A percentile compares a stretch with the other conserved stretches of the same genome.
These are phyloP conservation scores for Dipodomys ordii DNA, from an alignment of 2,113 vertebrate genomes.

Conservation along the genomic window DNA sequence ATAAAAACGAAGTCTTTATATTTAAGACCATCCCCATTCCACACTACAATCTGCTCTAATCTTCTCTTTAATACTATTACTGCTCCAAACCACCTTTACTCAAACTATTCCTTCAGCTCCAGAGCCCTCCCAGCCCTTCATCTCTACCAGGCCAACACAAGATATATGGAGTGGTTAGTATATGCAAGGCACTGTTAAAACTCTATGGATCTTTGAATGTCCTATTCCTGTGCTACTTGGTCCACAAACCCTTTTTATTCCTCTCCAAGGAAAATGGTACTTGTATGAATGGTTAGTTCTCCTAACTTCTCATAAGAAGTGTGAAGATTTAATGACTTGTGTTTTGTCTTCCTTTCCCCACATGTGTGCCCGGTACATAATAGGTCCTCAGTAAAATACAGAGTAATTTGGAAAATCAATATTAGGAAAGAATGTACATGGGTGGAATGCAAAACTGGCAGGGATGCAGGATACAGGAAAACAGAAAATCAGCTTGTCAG, in stretches of 20 bases:
- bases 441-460: constrained; percentile 64
- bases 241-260: background rate
- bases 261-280: background rate
- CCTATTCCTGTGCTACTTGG: background rate
- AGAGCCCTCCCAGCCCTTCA: background rate
- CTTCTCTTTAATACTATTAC: background rate
- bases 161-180: background rate
- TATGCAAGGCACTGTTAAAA: background rate
- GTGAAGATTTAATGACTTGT: background rate
- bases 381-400: constrained; percentile 15
- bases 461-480: constrained; percentile 70
- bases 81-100: background rate
- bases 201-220: background rate
- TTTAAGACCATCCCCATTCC: background rate
- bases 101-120: background rate
- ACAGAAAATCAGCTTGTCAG: constrained; percentile 61
- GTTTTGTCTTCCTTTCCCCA: background rate
- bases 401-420: constrained; percentile 35
- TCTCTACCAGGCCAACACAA: background rate
- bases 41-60: background rate
- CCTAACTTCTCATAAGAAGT: background rate
- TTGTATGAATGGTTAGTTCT: background rate
- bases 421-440: constrained; percentile 38
- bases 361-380: background rate
- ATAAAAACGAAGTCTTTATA: background rate